Evolutionary conservation across 2,797 vertebrate species (phyloP).

Genomic region (Triplophysa bombifrons): DNA sequence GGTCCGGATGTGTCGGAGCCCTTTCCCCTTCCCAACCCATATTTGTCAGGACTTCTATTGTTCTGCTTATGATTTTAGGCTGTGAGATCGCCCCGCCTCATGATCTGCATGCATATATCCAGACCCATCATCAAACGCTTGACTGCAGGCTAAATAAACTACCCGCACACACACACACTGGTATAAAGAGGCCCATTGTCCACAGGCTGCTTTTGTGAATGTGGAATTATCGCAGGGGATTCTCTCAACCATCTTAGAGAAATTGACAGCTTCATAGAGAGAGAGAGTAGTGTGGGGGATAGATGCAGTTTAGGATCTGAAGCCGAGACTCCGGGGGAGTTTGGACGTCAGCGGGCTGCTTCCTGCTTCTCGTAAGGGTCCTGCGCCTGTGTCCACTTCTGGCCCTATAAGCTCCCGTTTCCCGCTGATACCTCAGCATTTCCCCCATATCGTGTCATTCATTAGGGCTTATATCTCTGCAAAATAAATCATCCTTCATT

Average conservation of each 20-base stretch:
- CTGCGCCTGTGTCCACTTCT: slow-evolving; percentile 26
- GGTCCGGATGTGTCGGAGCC: slow-evolving; percentile 36
- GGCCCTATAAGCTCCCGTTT: slow-evolving; percentile 2
- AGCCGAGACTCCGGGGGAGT: slow-evolving; percentile 33
- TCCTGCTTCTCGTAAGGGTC: slow-evolving; percentile 35
- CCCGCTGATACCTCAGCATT: slow-evolving; percentile 17
- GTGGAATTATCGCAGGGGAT: slow-evolving; percentile 47
- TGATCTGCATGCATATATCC: slow-evolving; percentile 23
- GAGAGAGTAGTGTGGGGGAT: background rate
- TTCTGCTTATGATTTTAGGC: slow-evolving; percentile 26
- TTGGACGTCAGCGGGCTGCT: slow-evolving; percentile 33
- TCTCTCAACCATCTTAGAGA: slow-evolving; percentile 39
- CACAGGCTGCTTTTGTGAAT: slow-evolving; percentile 45
- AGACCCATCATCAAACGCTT: slow-evolving; percentile 42
- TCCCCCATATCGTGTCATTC: slow-evolving; percentile 21
- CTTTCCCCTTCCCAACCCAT: slow-evolving; percentile 23
- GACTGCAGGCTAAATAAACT: slow-evolving; percentile 43
- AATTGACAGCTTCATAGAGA: slow-evolving; percentile 55
- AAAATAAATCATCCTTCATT: background rate
- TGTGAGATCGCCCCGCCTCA: slow-evolving; percentile 2
- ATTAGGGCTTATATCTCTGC: background rate
- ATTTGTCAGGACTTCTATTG: slow-evolving; percentile 24
- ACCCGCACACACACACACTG: slow-evolving; percentile 15
- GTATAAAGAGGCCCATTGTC: slow-evolving; percentile 50
- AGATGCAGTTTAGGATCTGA: slow-evolving; percentile 35